phyloP scores from a whole-genome alignment of 2,797 vertebrate species.

The Galaxias olidus region DNA sequence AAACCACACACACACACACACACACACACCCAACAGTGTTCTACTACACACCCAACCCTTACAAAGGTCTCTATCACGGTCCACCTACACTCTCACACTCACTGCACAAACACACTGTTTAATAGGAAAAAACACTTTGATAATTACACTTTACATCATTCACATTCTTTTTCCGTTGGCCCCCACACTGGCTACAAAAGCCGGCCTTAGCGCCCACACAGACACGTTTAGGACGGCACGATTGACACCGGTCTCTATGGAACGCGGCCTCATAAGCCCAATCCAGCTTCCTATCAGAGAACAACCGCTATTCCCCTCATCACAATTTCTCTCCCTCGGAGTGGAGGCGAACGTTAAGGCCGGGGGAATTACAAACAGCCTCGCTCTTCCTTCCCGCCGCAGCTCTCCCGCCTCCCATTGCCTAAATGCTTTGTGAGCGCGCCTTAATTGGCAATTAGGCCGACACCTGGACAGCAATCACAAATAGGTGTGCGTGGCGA shows the following conservation, averaged over 20 bases:
- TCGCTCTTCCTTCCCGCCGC: conserved; percentile 54
- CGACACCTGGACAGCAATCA: conserved; percentile 65
- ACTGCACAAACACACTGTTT: too few relatives aligned
- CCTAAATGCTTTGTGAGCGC: conserved; percentile 75
- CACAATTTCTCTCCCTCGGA: conserved; percentile 56
- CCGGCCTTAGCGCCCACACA: too few relatives aligned
- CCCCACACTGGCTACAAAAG: too few relatives aligned
- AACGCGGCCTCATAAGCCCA: conserved; percentile 18
- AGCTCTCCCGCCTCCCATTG: conserved; percentile 61
- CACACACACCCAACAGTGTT: not conserved
- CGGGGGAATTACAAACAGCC: conserved; percentile 67
- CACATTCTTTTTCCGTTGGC: too few relatives aligned
- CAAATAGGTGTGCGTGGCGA: conserved; percentile 42
- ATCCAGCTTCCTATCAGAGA: conserved; percentile 23
- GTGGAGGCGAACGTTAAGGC: conserved; percentile 60
- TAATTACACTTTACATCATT: too few relatives aligned
- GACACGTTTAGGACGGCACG: too few relatives aligned
- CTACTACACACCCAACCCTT: too few relatives aligned
- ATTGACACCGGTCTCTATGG: too few relatives aligned
- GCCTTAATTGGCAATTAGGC: conserved; percentile 80
- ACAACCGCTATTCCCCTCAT: conserved; percentile 42
- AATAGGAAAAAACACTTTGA: too few relatives aligned
- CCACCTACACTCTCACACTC: too few relatives aligned
- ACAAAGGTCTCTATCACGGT: not conserved
- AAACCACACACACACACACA: not conserved